These are phyloP conservation scores for Orius insidiosus DNA, from an alignment of 1,140 invertebrate genomes.

Conservation along the genomic window DNA sequence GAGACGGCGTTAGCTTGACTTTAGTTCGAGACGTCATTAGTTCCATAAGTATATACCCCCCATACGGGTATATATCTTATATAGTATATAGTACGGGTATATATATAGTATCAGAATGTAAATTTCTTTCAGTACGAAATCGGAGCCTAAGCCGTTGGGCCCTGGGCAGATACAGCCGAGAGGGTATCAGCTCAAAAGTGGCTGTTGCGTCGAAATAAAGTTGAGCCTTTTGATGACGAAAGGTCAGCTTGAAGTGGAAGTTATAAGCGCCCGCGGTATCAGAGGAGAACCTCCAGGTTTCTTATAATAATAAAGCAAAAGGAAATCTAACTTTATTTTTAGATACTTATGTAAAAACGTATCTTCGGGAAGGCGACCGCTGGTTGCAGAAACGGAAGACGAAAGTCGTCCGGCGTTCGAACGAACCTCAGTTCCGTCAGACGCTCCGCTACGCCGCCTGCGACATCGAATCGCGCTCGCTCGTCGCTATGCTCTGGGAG, in stretches of 20 bases:
- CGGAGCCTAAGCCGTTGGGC: conserved; percentile 33
- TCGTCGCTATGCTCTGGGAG: conserved; percentile 82
- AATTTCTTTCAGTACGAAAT: conserved; percentile 18
- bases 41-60: too few relatives aligned
- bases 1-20: too few relatives aligned
- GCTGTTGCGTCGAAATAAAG: conserved; percentile 61
- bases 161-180: conserved; percentile 61
- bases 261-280: conserved; percentile 45
- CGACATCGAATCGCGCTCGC: conserved; percentile 64
- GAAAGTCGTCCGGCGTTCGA: conserved; percentile 53
- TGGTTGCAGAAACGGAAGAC: conserved; percentile 85
- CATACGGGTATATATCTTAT: too few relatives aligned
- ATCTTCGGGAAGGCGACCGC: conserved; percentile 69
- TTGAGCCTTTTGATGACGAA: conserved; percentile 77
- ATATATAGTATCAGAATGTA: too few relatives aligned
- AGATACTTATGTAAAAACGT: conserved; percentile 90
- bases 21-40: too few relatives aligned
- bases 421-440: conserved; percentile 69
- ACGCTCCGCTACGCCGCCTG: conserved; percentile 71
- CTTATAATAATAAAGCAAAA: too few relatives aligned
- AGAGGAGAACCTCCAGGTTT: conserved; percentile 39
- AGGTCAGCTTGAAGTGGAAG: conserved; percentile 78
- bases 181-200: conserved; percentile 37
- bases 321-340: too few relatives aligned
- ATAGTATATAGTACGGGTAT: too few relatives aligned